Percentiles rank a stretch among this genome's conserved stretches.
Conservation (phyloP, 2,113 vertebrate genomes). For the Larimichthys crocea region DNA sequence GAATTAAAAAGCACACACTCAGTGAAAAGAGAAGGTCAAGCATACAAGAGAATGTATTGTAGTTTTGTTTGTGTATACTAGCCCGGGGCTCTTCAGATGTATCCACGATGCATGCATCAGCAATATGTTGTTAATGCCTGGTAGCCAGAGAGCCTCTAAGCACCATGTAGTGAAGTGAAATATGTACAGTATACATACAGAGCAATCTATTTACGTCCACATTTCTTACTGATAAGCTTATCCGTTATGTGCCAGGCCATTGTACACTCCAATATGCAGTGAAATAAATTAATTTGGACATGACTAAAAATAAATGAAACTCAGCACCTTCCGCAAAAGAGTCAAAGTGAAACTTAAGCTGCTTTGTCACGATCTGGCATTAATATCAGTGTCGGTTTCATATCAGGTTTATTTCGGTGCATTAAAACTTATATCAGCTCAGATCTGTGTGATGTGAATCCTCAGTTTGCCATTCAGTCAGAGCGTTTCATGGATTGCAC, state of each 20-base stretch:
- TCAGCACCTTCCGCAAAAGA: not conserved
- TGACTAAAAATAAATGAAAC: not conserved
- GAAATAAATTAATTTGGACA: not conserved
- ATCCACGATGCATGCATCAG: not conserved
- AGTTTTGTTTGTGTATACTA: not conserved
- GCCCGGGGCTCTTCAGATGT: not conserved
- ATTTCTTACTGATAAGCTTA: not conserved
- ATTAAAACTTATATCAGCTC: not conserved
- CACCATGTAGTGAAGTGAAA: not conserved
- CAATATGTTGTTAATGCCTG: not conserved
- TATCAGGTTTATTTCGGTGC: not conserved
- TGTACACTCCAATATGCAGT: not conserved
- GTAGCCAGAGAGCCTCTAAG: not conserved
- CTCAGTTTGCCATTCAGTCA: not conserved
- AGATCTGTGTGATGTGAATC: not conserved
- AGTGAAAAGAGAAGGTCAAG: slow-evolving; percentile 17
- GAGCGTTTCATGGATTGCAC: not conserved
- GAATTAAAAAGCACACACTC: not conserved
- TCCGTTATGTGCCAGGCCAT: not conserved
- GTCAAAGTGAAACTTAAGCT: not conserved
- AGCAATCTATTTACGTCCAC: not conserved
- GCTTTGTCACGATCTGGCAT: not conserved
- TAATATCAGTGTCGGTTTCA: not conserved
- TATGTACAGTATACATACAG: not conserved
- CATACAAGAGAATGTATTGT: not conserved